Evolutionary conservation across 2,113 vertebrate genomes (phyloP).

Genomic region (Tragelaphus strepsiceros): DNA sequence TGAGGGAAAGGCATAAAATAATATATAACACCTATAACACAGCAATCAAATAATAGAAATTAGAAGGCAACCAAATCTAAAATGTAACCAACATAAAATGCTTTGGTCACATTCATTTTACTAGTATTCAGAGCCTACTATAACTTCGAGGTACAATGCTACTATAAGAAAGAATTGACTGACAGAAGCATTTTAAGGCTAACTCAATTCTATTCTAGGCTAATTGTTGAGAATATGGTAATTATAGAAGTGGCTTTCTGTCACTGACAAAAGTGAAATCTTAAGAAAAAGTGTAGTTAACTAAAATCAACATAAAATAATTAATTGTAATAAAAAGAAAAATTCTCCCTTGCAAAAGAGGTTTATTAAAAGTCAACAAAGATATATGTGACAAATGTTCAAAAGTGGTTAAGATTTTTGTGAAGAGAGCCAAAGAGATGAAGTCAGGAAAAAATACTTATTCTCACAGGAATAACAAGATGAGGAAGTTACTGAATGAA

Average conservation of each 20-base stretch:
- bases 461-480: background rate
- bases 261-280: background rate
- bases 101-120: background rate
- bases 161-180: background rate
- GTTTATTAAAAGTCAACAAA: constrained; percentile 19
- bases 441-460: background rate
- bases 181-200: background rate
- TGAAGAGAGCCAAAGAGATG: background rate
- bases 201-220: background rate
- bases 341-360: background rate
- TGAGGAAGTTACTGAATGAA: background rate
- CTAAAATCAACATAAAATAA: background rate
- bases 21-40: background rate
- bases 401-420: background rate
- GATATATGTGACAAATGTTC: background rate
- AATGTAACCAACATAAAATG: background rate
- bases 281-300: background rate
- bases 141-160: background rate
- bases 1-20: background rate
- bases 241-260: background rate
- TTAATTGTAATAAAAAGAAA: background rate
- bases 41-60: background rate
- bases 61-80: background rate
- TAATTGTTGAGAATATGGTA: background rate
- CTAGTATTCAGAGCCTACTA: background rate